phyloP scores from a whole-genome alignment of 2,888 invertebrate species.

The Drosophila pseudotalamancana region DNA sequence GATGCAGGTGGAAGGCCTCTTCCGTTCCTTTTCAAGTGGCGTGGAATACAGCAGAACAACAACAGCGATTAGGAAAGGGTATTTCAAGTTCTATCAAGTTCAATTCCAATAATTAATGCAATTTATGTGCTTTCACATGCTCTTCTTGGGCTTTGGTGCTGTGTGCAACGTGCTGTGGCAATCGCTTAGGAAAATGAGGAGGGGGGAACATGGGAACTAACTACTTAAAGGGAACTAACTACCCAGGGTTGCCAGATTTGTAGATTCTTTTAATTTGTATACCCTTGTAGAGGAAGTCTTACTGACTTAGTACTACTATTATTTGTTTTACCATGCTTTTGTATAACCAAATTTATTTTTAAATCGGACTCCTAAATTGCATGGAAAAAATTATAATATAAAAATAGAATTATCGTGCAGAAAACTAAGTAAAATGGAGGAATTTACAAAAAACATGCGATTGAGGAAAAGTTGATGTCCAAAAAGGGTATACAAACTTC shows the following conservation, averaged over 20 bases:
- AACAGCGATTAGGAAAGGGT: conserved; percentile 19
- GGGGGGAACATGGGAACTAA: neutral
- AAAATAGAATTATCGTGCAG: too few relatives aligned
- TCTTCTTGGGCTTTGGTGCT: neutral
- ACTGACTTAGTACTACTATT: too few relatives aligned
- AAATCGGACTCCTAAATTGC: neutral
- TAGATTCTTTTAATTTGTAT: neutral
- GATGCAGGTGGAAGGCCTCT: conserved; percentile 86
- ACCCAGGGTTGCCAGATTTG: neutral
- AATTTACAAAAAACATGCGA: too few relatives aligned
- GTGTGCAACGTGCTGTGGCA: conserved; percentile 21
- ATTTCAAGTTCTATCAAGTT: neutral
- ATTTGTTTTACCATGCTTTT: too few relatives aligned
- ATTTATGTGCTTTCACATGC: conserved; percentile 34
- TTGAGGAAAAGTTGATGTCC: too few relatives aligned
- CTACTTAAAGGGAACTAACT: neutral
- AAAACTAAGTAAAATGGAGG: too few relatives aligned
- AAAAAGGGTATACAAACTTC: neutral
- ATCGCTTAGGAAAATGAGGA: neutral
- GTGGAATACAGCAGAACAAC: conserved; percentile 5
- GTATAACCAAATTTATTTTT: too few relatives aligned
- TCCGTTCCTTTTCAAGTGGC: conserved; percentile 79
- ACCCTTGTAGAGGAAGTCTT: neutral
- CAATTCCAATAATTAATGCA: neutral
- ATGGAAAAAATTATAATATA: too few relatives aligned